Conservation (phyloP, 2,888 invertebrate genomes). For the Ochropleura plecta region DNA sequence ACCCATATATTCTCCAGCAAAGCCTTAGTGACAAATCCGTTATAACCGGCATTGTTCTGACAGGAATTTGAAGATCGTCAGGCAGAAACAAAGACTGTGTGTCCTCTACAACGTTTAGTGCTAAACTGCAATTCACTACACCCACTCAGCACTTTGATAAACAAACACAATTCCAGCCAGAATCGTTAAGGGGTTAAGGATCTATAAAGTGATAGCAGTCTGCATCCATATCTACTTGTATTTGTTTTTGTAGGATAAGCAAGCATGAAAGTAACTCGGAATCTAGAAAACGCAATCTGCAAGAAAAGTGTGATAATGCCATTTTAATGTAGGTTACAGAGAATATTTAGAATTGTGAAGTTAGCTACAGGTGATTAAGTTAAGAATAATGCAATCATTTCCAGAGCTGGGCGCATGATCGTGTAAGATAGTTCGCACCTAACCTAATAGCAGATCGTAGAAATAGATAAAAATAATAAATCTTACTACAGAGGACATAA, state of each 20-base stretch:
- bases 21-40: slow-evolving; percentile 30
- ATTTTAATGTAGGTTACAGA: neutral
- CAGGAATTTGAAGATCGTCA: slow-evolving; percentile 40
- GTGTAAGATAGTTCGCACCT: neutral
- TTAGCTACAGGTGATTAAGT: neutral
- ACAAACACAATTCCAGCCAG: slow-evolving; percentile 24
- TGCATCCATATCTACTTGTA: neutral
- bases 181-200: slow-evolving; percentile 18
- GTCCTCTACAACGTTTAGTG: slow-evolving; percentile 65
- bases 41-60: slow-evolving; percentile 37
- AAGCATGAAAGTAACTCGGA: neutral
- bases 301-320: neutral
- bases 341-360: neutral
- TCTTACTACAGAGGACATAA: neutral
- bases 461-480: neutral
- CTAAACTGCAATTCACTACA: slow-evolving; percentile 66
- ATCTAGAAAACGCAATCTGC: neutral
- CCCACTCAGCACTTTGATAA: slow-evolving; percentile 64
- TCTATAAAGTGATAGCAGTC: slow-evolving; percentile 18
- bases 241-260: neutral
- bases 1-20: slow-evolving; percentile 2
- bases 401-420: neutral
- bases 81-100: slow-evolving; percentile 58
- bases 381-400: neutral
- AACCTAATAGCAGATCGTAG: neutral